These are phyloP conservation scores for Mola mola DNA, from an alignment of 2,113 vertebrate genomes.

Conservation along the genomic window DNA sequence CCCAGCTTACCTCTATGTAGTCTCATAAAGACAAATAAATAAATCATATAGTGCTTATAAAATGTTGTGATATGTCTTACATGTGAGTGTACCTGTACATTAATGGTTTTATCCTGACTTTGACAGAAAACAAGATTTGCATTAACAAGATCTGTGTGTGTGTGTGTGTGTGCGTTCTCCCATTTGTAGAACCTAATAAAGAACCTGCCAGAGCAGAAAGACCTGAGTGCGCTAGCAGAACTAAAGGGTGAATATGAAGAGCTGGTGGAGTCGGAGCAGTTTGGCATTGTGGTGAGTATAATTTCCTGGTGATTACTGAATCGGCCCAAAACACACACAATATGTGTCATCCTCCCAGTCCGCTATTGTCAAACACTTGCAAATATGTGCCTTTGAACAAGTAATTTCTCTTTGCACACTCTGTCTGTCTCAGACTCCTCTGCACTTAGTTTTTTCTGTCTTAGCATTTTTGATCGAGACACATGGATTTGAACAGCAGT, in stretches of 20 bases:
- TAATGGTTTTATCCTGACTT: constrained; percentile 16
- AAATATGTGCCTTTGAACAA: constrained; percentile 8
- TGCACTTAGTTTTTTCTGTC: too few species aligned
- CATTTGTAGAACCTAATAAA: constrained; percentile 92
- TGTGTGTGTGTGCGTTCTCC: constrained; percentile 45
- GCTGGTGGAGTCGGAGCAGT: constrained; percentile 95
- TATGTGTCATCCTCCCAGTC: constrained; percentile 15
- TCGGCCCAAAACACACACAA: constrained; percentile 12
- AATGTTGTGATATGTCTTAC: neutral
- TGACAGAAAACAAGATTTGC: constrained; percentile 47
- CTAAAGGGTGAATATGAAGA: constrained; percentile 93
- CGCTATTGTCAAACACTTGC: constrained; percentile 23
- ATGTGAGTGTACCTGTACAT: neutral
- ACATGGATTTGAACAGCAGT: too few species aligned
- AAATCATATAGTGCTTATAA: neutral
- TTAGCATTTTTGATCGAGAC: too few species aligned
- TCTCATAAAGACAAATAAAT: constrained; percentile 4
- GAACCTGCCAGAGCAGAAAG: constrained; percentile 95
- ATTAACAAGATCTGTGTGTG: constrained; percentile 51
- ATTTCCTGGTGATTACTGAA: constrained; percentile 24
- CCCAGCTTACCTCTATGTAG: neutral
- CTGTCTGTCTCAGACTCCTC: too few species aligned
- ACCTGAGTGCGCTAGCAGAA: constrained; percentile 90
- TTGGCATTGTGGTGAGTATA: constrained; percentile 95
- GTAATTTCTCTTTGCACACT: too few species aligned